Evolutionary conservation across 37 sponge, comb jelly and placozoan species (phyloP), one percentile per base, ranked within the genome.

Genomic region (Mnemiopsis leidyi): DNA sequence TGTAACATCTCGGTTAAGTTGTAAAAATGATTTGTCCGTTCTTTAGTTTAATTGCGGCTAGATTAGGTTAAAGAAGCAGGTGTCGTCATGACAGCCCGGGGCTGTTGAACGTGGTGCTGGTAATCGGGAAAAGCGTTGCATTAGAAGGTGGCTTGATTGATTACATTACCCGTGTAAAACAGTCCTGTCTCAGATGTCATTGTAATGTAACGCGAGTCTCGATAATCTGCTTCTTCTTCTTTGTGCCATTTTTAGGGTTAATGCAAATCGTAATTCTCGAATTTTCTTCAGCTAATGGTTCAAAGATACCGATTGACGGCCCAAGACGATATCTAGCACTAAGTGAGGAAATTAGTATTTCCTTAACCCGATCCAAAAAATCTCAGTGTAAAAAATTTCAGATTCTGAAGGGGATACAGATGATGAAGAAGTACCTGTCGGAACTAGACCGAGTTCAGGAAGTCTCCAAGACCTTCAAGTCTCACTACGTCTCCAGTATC

Each of bases 381-480:
- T n/a, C n/a, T n/a, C n/a, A n/a, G n/a, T n/a, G n/a, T n/a, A n/a
- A n/a, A n/a, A n/a, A n/a, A n/a, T n/a, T n/a, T 13, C 75, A 79
- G 82, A 35, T 79, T 33, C 37, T 79, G 23, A 28, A 79, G 29
- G 82, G 37, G 1, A 33, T 79, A 3, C 82, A 79, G 21, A 21
- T 33, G 3, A 79, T 79, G 82, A 79, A 79, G 37, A 35, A 33
- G 82, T 79, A 79, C 21, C 7, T 79, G 7, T 36, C 35, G 3
- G 82, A 79, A 36, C 82, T 79, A 9, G 82, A 79, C 29, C 35
- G 82, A 31, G 82, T 79, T 5, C 82, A 79, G 82, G 82, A 79
- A 9, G 82, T 79, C 9, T 79, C 82, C 36, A 79, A 35, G 36
- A 79, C 36, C 35, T 79, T 36, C 37, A 32, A 35, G 82, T 32